Conservation (phyloP, 2,797 vertebrate species). For the Eptatretus atami region DNA sequence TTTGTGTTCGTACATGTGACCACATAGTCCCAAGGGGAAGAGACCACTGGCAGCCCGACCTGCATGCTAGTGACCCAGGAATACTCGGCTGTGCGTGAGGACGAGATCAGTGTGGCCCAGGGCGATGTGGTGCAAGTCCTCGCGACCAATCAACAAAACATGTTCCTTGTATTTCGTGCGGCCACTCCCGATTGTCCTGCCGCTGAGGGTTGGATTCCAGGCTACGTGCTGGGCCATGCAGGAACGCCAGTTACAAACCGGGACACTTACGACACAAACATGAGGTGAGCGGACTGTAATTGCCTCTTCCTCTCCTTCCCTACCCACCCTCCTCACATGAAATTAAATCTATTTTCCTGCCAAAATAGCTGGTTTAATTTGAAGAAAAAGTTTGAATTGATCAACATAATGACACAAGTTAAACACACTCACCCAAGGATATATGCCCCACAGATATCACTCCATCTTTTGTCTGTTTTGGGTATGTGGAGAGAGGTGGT, state of each 20-base stretch:
- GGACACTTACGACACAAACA: conserved; percentile 59
- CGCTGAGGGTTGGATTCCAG: conserved; percentile 89
- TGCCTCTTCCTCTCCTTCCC: too few relatives aligned
- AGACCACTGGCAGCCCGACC: not conserved
- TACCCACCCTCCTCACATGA: too few relatives aligned
- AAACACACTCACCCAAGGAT: too few relatives aligned
- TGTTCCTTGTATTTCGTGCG: conserved; percentile 72
- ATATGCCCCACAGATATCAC: too few relatives aligned
- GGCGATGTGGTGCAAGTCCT: conserved; percentile 75
- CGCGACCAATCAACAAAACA: conserved; percentile 87
- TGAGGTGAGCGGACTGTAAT: conserved; percentile 40
- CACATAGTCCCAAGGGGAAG: not conserved
- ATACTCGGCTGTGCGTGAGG: conserved; percentile 87
- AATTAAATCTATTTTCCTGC: too few relatives aligned
- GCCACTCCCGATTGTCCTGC: conserved; percentile 59
- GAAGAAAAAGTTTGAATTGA: too few relatives aligned
- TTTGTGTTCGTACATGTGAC: too few relatives aligned
- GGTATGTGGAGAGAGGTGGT: too few relatives aligned
- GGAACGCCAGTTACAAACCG: conserved; percentile 11
- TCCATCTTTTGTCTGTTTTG: too few relatives aligned
- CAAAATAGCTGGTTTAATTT: too few relatives aligned
- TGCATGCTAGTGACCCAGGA: conserved; percentile 58
- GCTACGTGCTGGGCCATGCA: conserved; percentile 41
- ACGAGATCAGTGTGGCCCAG: conserved; percentile 66
- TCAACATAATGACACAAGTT: too few relatives aligned